Evolutionary conservation across 2,113 vertebrate genomes (phyloP).

Genomic region (Mobula hypostoma): DNA sequence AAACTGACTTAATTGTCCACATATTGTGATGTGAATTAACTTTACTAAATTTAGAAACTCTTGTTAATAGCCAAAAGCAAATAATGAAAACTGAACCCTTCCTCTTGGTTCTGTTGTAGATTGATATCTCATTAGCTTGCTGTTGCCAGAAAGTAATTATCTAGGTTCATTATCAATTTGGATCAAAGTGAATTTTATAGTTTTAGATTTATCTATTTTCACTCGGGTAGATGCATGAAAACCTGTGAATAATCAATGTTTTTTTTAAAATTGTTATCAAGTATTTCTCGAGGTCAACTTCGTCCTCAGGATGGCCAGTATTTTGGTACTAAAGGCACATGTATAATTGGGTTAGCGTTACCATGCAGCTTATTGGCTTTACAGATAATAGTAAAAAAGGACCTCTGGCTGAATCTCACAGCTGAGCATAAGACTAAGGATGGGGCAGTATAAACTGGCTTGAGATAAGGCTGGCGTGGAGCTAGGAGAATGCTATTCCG

Average conservation of each 20-base stretch:
- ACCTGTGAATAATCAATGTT: neutral
- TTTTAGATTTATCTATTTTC: conserved; percentile 8
- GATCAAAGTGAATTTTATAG: neutral
- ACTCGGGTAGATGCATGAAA: neutral
- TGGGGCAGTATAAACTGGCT: neutral
- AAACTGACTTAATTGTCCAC: neutral
- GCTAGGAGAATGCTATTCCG: neutral
- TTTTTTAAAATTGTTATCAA: neutral
- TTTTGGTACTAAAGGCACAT: neutral
- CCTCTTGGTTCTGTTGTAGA: neutral
- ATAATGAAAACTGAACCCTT: neutral
- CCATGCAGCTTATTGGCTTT: neutral
- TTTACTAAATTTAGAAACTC: neutral
- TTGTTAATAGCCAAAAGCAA: neutral
- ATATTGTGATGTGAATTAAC: conserved; percentile 9
- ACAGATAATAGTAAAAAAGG: neutral
- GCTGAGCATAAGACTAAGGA: neutral
- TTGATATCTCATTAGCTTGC: neutral
- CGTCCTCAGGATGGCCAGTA: neutral
- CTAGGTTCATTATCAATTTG: no score
- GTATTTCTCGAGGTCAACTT: neutral
- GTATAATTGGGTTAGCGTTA: neutral
- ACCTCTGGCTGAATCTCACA: neutral
- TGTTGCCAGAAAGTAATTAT: neutral
- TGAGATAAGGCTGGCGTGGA: neutral